These are phyloP conservation scores for Pangasius djambal DNA, from an alignment of 2,797 vertebrate genomes.

Conservation along the genomic window DNA sequence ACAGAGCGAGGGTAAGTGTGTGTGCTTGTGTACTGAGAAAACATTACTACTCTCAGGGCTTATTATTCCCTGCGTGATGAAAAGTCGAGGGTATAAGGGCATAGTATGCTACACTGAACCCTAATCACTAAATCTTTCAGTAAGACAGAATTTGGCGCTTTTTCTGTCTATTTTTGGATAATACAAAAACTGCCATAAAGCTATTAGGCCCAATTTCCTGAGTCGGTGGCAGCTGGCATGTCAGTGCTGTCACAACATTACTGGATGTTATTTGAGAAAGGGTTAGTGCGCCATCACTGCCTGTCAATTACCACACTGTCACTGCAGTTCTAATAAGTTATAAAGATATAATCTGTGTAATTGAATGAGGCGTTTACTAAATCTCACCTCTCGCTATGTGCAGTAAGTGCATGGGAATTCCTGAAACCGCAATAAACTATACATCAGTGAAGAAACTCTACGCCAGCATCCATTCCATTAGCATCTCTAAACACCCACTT, in stretches of 20 bases:
- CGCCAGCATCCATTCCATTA: slow-evolving; percentile 37
- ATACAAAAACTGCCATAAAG: slow-evolving; percentile 29
- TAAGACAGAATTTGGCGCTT: slow-evolving; percentile 31
- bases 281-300: slow-evolving; percentile 19
- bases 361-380: slow-evolving; percentile 20
- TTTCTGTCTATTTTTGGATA: slow-evolving; percentile 33
- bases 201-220: slow-evolving; percentile 21
- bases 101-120: slow-evolving; percentile 25
- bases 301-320: slow-evolving; percentile 40
- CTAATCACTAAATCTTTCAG: slow-evolving; percentile 32
- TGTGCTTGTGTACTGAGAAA: slow-evolving; percentile 44
- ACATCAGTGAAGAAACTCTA: slow-evolving; percentile 36
- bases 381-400: neutral
- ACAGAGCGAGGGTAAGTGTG: slow-evolving; percentile 27
- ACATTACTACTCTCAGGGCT: slow-evolving; percentile 50
- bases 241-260: slow-evolving; percentile 32
- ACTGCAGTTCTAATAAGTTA: slow-evolving; percentile 26
- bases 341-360: slow-evolving; percentile 34
- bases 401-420: slow-evolving; percentile 5
- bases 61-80: slow-evolving; percentile 54
- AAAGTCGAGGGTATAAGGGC: slow-evolving; percentile 40
- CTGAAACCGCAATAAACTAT: slow-evolving; percentile 32
- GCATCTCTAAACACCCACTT: slow-evolving; percentile 48
- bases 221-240: slow-evolving; percentile 30
- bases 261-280: slow-evolving; percentile 35